Percentiles rank a stretch among this genome's conserved stretches.
phyloP scores from a whole-genome alignment of 2,888 invertebrate genomes.

The Sesia bembeciformis region DNA sequence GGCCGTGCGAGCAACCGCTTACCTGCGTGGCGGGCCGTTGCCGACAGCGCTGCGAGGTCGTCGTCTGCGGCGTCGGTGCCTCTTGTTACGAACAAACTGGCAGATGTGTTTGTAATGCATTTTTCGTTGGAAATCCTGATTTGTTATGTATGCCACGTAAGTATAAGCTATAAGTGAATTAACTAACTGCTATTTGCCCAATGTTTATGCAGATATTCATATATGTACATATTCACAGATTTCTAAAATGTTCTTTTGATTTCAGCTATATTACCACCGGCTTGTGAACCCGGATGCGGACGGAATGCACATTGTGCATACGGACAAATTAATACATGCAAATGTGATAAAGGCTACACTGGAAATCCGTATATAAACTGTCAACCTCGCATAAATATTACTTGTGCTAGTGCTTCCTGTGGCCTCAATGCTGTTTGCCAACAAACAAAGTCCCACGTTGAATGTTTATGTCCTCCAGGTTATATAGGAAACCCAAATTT shows the following conservation, averaged over 20 bases:
- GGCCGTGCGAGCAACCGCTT: slow-evolving; percentile 85
- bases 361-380: slow-evolving; percentile 93
- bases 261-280: slow-evolving; percentile 83
- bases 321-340: slow-evolving; percentile 83
- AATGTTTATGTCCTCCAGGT: slow-evolving; percentile 88
- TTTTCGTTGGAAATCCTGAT: slow-evolving; percentile 92
- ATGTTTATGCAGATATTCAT: background rate
- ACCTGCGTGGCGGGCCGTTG: slow-evolving; percentile 91
- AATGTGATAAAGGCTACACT: slow-evolving; percentile 86
- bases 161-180: slow-evolving; percentile 33
- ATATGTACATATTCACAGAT: background rate
- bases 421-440: slow-evolving; percentile 87
- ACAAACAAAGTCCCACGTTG: slow-evolving; percentile 81
- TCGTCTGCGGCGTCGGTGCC: slow-evolving; percentile 92
- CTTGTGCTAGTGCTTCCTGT: slow-evolving; percentile 82
- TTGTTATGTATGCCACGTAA: slow-evolving; percentile 93
- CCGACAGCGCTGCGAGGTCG: slow-evolving; percentile 89
- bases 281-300: slow-evolving; percentile 87
- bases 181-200: background rate
- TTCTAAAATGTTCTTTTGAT: slow-evolving; percentile 20
- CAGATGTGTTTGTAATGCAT: slow-evolving; percentile 89
- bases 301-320: slow-evolving; percentile 92
- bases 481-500: slow-evolving; percentile 91
- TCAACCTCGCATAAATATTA: slow-evolving; percentile 79
- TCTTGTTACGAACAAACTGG: slow-evolving; percentile 86